Percentiles rank a stretch among this genome's conserved stretches.
phyloP scores from a whole-genome alignment of 2,888 invertebrate genomes.

The Neelides folsomi region DNA sequence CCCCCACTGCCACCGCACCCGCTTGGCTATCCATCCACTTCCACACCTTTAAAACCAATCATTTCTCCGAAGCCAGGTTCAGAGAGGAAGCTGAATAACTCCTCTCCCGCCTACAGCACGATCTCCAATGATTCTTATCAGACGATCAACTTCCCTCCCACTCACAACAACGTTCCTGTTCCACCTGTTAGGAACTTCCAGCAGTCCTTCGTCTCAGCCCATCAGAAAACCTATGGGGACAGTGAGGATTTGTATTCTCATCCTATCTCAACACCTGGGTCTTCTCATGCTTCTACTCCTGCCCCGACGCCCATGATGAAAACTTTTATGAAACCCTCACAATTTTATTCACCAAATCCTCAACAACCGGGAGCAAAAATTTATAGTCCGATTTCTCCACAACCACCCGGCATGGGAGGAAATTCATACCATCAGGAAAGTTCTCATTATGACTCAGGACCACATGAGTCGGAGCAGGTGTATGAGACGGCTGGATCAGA shows the following conservation, averaged over 20 bases:
- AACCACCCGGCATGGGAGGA: conserved; percentile 18
- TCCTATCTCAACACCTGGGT: conserved; percentile 22
- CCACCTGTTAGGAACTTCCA: conserved; percentile 24
- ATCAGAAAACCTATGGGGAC: conserved; percentile 8
- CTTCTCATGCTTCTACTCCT: conserved; percentile 21
- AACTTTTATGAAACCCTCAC: conserved; percentile 31
- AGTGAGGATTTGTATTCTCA: conserved; percentile 28
- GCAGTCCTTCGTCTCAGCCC: conserved; percentile 4
- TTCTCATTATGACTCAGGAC: conserved; percentile 31
- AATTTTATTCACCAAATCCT: conserved; percentile 17
- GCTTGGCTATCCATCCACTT: conserved; percentile 12
- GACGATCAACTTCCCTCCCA: conserved; percentile 15
- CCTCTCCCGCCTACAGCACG: conserved; percentile 30
- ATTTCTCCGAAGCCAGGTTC: conserved; percentile 26
- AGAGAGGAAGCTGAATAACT: conserved; percentile 27
- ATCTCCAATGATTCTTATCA: conserved; percentile 28
- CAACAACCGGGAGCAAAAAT: neutral
- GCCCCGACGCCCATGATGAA: conserved; percentile 24
- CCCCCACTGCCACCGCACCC: neutral
- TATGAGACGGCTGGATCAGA: conserved; percentile 27
- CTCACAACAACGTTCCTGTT: conserved; percentile 13
- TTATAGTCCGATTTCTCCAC: neutral
- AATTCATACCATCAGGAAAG: conserved; percentile 28
- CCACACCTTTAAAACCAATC: conserved; percentile 27
- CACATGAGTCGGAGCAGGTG: conserved; percentile 26